phyloP scores from a whole-genome alignment of 64 coral and sea anemone species.

The Montipora sp. region DNA sequence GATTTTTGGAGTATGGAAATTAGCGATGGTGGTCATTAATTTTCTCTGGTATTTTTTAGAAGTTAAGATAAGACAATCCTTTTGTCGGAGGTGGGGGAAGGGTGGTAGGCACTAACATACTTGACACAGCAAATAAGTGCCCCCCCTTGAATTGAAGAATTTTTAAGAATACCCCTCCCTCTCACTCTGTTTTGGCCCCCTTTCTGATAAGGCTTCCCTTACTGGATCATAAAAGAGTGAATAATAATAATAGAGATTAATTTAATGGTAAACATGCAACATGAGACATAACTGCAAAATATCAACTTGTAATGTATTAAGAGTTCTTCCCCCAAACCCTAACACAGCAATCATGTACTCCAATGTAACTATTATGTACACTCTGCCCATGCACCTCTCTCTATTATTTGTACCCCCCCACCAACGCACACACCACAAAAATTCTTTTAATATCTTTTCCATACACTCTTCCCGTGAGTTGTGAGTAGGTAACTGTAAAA shows the following conservation, averaged over 20 bases:
- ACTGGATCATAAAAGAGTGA: not conserved
- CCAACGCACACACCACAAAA: not conserved
- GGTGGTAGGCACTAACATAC: not conserved
- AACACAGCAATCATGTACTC: not conserved
- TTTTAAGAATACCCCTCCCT: not conserved
- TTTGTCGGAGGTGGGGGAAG: not conserved
- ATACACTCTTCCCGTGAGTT: not conserved
- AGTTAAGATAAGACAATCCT: not conserved
- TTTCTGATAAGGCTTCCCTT: not conserved
- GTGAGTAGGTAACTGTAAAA: not conserved
- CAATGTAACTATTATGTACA: not conserved
- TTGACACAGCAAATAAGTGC: not conserved
- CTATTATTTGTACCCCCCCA: not conserved
- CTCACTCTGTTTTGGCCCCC: not conserved
- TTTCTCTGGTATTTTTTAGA: constrained; percentile 9
- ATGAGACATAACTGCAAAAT: not conserved
- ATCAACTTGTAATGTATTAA: not conserved
- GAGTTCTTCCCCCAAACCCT: not conserved
- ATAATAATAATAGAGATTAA: not conserved
- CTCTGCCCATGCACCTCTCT: not conserved
- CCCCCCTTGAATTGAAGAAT: not conserved
- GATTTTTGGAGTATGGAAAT: not conserved
- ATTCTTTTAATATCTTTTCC: not conserved
- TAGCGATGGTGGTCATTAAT: not conserved
- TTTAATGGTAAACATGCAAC: not conserved